Evolutionary conservation across 2,888 invertebrate genomes (phyloP).

Genomic region (Polydrusus cervinus): DNA sequence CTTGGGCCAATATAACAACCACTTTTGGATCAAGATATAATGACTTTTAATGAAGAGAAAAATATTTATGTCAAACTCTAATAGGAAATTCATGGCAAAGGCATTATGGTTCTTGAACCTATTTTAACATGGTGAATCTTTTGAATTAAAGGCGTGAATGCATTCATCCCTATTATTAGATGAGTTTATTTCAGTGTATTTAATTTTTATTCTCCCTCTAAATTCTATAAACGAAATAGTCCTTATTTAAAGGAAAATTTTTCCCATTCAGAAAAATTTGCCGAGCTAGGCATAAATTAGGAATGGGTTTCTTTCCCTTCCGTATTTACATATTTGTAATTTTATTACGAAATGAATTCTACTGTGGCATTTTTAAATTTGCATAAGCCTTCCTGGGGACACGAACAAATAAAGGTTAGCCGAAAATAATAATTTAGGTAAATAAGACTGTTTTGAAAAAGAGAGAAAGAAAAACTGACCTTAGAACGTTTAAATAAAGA

Average conservation of each 20-base stretch:
- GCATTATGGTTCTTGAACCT: no score
- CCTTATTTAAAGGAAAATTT: conserved; percentile 49
- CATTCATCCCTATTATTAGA: no score
- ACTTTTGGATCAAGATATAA: no score
- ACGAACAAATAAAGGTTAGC: conserved; percentile 45
- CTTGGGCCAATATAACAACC: no score
- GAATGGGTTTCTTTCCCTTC: conserved; percentile 48
- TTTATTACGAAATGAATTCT: conserved; percentile 50
- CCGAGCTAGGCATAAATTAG: conserved; percentile 52
- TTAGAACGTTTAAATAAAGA: no score
- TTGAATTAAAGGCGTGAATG: no score
- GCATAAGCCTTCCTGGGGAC: conserved; percentile 46
- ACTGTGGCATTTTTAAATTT: conserved; percentile 46
- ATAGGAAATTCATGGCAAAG: no score
- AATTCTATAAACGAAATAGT: conserved; percentile 37
- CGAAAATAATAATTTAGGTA: conserved; percentile 21
- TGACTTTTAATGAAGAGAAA: no score
- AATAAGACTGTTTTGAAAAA: not conserved
- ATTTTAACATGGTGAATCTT: no score
- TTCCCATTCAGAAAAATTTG: conserved; percentile 44
- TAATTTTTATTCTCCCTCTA: conserved; percentile 13
- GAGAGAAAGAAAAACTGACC: no score
- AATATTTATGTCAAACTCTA: no score
- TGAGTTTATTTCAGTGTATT: no score
- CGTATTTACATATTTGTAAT: conserved; percentile 52